Evolutionary conservation across 92 coral and sea anemone genomes (phyloP).

Genomic region (Porites rus): DNA sequence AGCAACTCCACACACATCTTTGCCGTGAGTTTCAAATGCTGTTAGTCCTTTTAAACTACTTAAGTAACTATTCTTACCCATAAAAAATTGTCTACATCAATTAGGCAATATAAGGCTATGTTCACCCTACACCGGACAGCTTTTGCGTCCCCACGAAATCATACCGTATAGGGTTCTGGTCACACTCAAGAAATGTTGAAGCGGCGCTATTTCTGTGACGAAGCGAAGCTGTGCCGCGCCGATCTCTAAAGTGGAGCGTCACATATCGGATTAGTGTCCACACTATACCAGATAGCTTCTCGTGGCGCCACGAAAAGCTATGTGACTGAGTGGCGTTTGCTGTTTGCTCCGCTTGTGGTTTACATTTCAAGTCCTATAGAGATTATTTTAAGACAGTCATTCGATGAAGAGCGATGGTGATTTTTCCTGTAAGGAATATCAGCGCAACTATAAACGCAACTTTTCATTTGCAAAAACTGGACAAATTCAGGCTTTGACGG

Average conservation of each 20-base stretch:
- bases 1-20: constrained; percentile 16
- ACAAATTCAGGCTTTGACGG: constrained; percentile 6
- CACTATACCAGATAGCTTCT: no score
- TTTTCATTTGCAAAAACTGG: constrained; percentile 8
- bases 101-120: constrained; percentile 7
- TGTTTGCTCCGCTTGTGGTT: constrained; percentile 10
- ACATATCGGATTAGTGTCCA: no score
- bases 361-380: background rate
- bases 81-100: background rate
- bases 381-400: background rate
- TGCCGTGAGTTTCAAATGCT: constrained; percentile 11
- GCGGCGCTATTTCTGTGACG: background rate
- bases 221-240: no score
- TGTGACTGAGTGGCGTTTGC: constrained; percentile 9
- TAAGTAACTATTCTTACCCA: constrained; percentile 7
- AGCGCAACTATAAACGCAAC: constrained; percentile 3
- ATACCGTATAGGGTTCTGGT: background rate
- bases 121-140: constrained; percentile 2
- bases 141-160: background rate
- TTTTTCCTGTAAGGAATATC: constrained; percentile 9
- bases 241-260: no score
- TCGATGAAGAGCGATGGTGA: constrained; percentile 4
- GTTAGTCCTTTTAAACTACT: constrained; percentile 5
- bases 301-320: no score
- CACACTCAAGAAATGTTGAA: background rate